Evolutionary conservation across 2,797 vertebrate species (phyloP), one percentile per base, ranked within the genome.

Genomic region (Notoglanidium macrostoma): DNA sequence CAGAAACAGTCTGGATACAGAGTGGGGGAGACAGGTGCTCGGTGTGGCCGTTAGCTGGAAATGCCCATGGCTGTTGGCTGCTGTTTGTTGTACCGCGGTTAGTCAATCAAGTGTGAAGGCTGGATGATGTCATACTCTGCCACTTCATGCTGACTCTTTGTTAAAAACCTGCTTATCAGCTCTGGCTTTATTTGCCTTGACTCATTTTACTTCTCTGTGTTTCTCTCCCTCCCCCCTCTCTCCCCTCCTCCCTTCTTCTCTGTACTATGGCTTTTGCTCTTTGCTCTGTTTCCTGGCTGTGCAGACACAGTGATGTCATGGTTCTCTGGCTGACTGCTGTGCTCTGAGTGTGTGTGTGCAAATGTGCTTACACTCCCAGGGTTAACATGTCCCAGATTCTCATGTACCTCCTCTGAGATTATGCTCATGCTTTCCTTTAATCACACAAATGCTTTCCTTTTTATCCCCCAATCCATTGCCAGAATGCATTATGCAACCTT

Each of bases 221-320:
- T 84, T 87, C 65, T 49, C 35, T 74, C 82, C 17, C 70, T 55
- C 32, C 68, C 23, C 29, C 35, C 26, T 68, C 49, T 49, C 32
- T n/a, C 40, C 35, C 72, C 83, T 51, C 65, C 57, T 59, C 73
- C 79, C 51, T 59, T 76, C 67, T 79, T n/a, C 49, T 83, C 77
- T 73, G 29, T 87, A 54, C 67, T 86, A 85, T 90, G 83, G 82
- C 87, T 87, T 84, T 88, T 87, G 86, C 78, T 81, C 72, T 84
- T 89, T 90, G 72, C 79, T 85, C 87, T 80, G 86, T 87, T 89
- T 93, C 89, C 92, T 94, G 90, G 92, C 89, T 92, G 72, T 85
- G 91, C 92, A 91, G 92, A 93, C 92, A 84, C 86, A 93, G 91
- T 95, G 92, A 95, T 95, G 94, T 95, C 93, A 95, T 94, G 92